Conservation (phyloP, 2,888 invertebrate genomes). For the Sialis lutaria region DNA sequence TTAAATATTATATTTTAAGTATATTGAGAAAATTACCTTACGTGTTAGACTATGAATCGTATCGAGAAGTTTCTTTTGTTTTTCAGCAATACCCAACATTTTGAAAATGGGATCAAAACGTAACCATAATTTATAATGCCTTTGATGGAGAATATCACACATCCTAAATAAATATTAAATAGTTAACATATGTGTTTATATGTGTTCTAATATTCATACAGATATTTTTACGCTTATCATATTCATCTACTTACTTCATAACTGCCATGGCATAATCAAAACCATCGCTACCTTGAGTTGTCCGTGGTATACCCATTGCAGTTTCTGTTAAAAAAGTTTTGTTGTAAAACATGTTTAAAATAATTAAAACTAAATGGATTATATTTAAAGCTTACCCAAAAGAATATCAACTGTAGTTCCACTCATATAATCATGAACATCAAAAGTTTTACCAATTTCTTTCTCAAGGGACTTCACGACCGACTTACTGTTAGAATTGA, state of each 20-base stretch:
- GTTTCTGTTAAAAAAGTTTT: conserved; percentile 23
- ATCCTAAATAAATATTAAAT: conserved; percentile 21
- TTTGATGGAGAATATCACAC: conserved; percentile 33
- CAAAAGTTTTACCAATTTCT: conserved; percentile 26
- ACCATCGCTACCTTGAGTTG: conserved; percentile 27
- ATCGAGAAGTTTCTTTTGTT: conserved; percentile 25
- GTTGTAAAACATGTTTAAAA: too few relatives aligned
- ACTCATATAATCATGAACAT: conserved; percentile 32
- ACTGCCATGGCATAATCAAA: conserved; percentile 36
- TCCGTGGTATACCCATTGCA: conserved; percentile 33
- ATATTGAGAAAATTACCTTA: conserved; percentile 18
- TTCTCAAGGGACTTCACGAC: conserved; percentile 22
- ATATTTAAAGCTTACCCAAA: conserved; percentile 16
- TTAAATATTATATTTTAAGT: too few relatives aligned
- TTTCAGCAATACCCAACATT: conserved; percentile 24
- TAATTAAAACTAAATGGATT: background rate
- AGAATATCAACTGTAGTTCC: conserved; percentile 31
- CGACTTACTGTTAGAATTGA: conserved; percentile 27
- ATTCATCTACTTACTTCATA: conserved; percentile 29
- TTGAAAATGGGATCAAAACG: conserved; percentile 28
- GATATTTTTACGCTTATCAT: background rate
- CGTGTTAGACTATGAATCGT: conserved; percentile 30
- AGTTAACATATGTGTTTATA: conserved; percentile 2
- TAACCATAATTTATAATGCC: conserved; percentile 29
- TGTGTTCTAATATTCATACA: background rate